phyloP scores from a whole-genome alignment of 2,888 invertebrate species.

The Balanococcus diminutus region DNA sequence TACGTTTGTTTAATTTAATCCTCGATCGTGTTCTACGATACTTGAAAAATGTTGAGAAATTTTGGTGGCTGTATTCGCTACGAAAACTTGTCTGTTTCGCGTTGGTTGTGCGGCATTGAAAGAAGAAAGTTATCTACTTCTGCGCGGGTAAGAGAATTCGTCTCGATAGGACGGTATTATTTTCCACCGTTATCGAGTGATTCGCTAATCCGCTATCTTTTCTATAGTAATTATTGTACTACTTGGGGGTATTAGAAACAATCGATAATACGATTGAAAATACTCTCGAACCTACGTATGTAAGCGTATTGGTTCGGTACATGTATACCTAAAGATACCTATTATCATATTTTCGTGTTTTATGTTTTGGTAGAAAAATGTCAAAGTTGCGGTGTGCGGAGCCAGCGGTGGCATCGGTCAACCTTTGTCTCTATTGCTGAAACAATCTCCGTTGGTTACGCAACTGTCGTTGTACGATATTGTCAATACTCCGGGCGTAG shows the following conservation, averaged over 20 bases:
- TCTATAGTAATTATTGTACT: too few species aligned
- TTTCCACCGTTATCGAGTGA: too few species aligned
- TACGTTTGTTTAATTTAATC: too few species aligned
- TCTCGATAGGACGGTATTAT: too few species aligned
- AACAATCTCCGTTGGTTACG: constrained; percentile 84
- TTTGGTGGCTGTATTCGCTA: not conserved
- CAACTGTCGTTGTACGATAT: constrained; percentile 91
- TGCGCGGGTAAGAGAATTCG: not conserved
- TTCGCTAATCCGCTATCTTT: too few species aligned
- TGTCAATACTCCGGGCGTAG: constrained; percentile 94
- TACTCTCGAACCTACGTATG: too few species aligned
- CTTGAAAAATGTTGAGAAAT: not conserved
- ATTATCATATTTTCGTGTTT: too few species aligned
- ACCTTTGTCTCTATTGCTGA: constrained; percentile 89
- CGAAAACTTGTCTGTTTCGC: not conserved
- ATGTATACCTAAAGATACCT: too few species aligned
- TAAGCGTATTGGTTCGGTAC: too few species aligned
- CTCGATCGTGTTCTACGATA: too few species aligned
- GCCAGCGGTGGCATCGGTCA: constrained; percentile 98
- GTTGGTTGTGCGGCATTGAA: not conserved
- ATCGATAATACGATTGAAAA: too few species aligned
- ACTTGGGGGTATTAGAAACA: too few species aligned
- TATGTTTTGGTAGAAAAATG: constrained; percentile 65
- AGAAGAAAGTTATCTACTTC: not conserved
- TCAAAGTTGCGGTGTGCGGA: constrained; percentile 94